Base-by-base conservation (phyloP, 2,888 invertebrate species). In the Ennomos fuscantarius region DNA sequence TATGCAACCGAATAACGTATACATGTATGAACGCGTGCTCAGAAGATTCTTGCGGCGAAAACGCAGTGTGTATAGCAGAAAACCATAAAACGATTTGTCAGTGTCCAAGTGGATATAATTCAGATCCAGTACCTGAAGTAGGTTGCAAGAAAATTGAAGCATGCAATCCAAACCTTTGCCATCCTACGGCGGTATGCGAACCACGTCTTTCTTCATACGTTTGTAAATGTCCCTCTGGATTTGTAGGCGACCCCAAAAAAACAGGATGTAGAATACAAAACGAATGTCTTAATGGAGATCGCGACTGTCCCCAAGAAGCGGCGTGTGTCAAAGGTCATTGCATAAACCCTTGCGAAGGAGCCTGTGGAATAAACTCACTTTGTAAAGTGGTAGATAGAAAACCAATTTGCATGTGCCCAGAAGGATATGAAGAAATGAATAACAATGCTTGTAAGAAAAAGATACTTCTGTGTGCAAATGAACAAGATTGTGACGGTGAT, bases 11-110 rank as follows among this genome's bases (percentile, higher is more conserved):
- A 50, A 87, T 97, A 77, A 95, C 96, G 0, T 96, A 97, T 77
- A 95, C 95, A 15, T 98, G 98, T 73, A 94, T 94, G 72, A 95
- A 96, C 78, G 96, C 95, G 8, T 98, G 97, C 76, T 94, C 95
- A 63, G 95, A 96, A 78, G 95, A 96, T 68, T 95, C 96, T 1
- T 98, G 98, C 74, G 97, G 98, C 0, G 94, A 94, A 12, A 97
- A 97, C 82, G 97, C 98, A 8, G 96, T 98, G 11, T 98, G 98
- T 79, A 94, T 97, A 68, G 95, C 96, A 6, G 97, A 97, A 83
- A 95, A 96, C 73, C 97, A 98, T 78, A 95, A 95, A 76, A 94
- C 95, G 8, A 94, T 93, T 12, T 98, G 98, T 71, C 96, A 97
- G 77, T 98, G 98, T 78, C 97, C 97, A 35, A 95, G 95, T 33